Conservation (phyloP, 2,797 vertebrate genomes). For the Rallus crepitans region DNA sequence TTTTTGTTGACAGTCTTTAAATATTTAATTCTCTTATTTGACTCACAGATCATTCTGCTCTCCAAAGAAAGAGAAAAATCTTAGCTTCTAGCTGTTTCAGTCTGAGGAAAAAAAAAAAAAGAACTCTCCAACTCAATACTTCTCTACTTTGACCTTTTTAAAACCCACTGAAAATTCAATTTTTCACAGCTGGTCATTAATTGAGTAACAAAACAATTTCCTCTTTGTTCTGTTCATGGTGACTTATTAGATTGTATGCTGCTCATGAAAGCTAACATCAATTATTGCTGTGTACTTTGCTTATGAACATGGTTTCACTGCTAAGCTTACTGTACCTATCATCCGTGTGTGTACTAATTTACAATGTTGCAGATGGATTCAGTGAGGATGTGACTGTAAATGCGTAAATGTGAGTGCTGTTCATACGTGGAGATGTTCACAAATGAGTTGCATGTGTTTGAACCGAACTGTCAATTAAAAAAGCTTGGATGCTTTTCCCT, state of each 20-base stretch:
- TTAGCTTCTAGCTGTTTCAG: not conserved
- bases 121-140: not conserved
- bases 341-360: rapidly evolving
- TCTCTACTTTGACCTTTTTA: not conserved
- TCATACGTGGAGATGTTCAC: not conserved
- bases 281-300: not conserved
- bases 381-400: not conserved
- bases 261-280: not conserved
- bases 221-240: not conserved
- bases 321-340: not conserved
- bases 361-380: not conserved
- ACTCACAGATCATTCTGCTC: not conserved
- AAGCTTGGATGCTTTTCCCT: slow-evolving; percentile 10
- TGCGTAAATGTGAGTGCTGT: not conserved
- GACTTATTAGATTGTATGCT: not conserved
- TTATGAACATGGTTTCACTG: not conserved
- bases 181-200: not conserved
- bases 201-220: not conserved
- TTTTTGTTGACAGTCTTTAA: not conserved
- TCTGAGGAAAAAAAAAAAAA: not conserved
- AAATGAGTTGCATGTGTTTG: not conserved
- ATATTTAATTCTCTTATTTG: not conserved
- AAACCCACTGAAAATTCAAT: not conserved
- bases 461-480: slow-evolving; percentile 1
- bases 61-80: not conserved